Evolutionary conservation across 2,888 invertebrate genomes (phyloP).

Genomic region (Diabrotica balteata): DNA sequence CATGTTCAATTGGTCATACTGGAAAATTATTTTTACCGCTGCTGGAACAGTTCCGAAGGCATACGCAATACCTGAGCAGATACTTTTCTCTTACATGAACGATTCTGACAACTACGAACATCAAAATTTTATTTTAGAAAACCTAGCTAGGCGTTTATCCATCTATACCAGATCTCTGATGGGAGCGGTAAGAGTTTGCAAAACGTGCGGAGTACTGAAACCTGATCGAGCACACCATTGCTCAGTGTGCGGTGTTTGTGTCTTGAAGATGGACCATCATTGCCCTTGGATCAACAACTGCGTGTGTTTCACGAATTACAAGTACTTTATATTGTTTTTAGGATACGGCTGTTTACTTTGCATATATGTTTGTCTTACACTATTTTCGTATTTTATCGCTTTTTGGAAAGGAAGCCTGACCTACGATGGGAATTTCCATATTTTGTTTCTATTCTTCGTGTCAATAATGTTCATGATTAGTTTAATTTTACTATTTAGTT

Average conservation of each 20-base stretch:
- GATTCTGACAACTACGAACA: constrained; percentile 80
- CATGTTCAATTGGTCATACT: constrained; percentile 95
- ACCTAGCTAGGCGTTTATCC: constrained; percentile 83
- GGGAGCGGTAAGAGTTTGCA: constrained; percentile 88
- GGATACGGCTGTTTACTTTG: constrained; percentile 94
- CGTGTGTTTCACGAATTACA: constrained; percentile 97
- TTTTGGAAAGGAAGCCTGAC: constrained; percentile 91
- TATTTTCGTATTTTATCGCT: constrained; percentile 85
- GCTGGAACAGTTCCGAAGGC: constrained; percentile 80
- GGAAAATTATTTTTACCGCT: constrained; percentile 91
- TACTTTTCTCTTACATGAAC: constrained; percentile 76
- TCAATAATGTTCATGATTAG: constrained; percentile 97
- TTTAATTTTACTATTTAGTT: constrained; percentile 93
- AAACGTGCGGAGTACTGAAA: constrained; percentile 93
- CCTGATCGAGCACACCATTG: constrained; percentile 99
- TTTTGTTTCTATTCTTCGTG: constrained; percentile 96
- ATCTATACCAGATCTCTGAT: constrained; percentile 79
- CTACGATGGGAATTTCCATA: constrained; percentile 87
- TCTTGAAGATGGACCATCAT: constrained; percentile 99
- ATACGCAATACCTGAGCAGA: constrained; percentile 82
- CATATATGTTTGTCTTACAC: constrained; percentile 85
- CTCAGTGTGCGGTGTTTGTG: constrained; percentile 92
- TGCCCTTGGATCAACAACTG: constrained; percentile 99
- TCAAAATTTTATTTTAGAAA: constrained; percentile 81
- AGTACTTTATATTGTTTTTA: constrained; percentile 97